Evolutionary conservation across 2,888 invertebrate species (phyloP).

Genomic region (Teleogryllus oceanicus): DNA sequence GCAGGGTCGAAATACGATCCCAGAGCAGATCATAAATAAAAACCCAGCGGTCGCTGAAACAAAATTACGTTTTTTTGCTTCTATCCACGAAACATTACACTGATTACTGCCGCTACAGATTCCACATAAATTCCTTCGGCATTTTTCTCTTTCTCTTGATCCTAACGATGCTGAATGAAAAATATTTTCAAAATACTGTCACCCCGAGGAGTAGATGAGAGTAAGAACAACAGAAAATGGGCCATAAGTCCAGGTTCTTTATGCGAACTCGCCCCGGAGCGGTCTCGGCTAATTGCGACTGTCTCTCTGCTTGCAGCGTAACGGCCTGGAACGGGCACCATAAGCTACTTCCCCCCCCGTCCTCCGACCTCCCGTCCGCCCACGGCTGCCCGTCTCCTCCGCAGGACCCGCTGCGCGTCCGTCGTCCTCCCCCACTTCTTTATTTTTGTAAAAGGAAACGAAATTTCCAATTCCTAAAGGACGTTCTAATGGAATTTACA

Average conservation of each 20-base stretch:
- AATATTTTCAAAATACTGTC: background rate
- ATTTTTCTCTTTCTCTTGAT: background rate
- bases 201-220: background rate
- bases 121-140: background rate
- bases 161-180: constrained; percentile 6
- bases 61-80: no score
- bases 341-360: background rate
- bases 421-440: background rate
- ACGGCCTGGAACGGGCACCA: background rate
- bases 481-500: constrained; percentile 35
- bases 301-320: background rate
- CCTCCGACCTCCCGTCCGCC: background rate
- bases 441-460: background rate
- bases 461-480: constrained; percentile 27
- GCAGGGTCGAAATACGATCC: no score
- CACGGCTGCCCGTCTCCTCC: background rate
- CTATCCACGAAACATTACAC: constrained; percentile 18
- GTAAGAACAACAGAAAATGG: background rate
- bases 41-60: no score
- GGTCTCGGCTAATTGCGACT: background rate
- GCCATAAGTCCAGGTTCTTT: background rate
- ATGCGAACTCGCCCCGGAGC: background rate
- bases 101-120: constrained; percentile 1
- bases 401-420: background rate
- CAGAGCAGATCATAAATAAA: no score